Base-by-base conservation (phyloP, 2,113 vertebrate genomes). In the Tragelaphus strepsiceros region DNA sequence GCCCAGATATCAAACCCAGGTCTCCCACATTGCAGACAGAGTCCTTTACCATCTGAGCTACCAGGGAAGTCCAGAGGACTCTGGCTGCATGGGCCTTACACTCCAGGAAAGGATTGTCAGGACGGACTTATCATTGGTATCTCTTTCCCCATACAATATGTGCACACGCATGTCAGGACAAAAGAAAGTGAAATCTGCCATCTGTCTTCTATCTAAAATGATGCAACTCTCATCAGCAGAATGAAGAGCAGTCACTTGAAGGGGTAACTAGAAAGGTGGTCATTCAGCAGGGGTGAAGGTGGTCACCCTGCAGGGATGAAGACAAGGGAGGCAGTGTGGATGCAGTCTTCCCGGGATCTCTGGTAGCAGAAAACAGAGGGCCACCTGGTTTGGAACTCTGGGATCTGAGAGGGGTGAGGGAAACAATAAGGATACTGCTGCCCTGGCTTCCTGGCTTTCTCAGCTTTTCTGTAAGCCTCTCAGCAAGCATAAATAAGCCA, bases 371-470 rank as follows among this genome's bases (percentile, higher is more conserved):
- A 3, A 78, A 78, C 53, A 24, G 53, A 43, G 4, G 49, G 39
- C 88, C 17, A 3, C 56, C 64, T 28, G 17, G 10, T 1, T 49
- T 35, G 51, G 59, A 32, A 19, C 12, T 58, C 15, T 0, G 4
- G 7, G 5, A 17, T 43, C 21, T 9, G 5, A 17, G 32, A 28
- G 51, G 30, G 39, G 56, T 5, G 10, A 11, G 11, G 17, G n/a
- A 22, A 4, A 6, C 7, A 56, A 35, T 22, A 7, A 32, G 53
- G 82, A 5, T 0, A 0, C 46, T 3, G 58, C 54, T 17, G 58
- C 58, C 51, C 46, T 22, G 0, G 51, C 64, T 51, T 24, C 39
- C 62, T 46, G 64, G 67, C 64, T 4, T 17, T 32, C 5, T 2
- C 19, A 8, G 35, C 58, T 85, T 54, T 61, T 53, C 39, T 30